Conservation (phyloP, 2,113 vertebrate genomes). For the Corythoichthys intestinalis region DNA sequence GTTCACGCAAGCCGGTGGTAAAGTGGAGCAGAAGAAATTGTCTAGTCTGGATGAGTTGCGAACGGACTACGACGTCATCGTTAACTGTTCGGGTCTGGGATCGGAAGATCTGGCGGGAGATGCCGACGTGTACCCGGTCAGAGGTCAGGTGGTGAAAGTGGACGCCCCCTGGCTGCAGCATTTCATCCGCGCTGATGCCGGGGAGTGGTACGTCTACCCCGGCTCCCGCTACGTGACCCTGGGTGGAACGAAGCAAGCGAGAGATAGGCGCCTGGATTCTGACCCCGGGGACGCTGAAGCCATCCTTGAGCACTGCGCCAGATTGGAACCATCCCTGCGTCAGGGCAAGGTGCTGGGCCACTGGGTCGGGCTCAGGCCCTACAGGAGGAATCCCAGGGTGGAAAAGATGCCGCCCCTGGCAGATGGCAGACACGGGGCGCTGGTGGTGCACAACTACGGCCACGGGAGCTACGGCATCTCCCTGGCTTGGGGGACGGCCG, state of each 20-base stretch:
- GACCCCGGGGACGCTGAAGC: conserved; percentile 62
- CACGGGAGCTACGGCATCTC: conserved; percentile 82
- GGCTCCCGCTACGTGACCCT: conserved; percentile 74
- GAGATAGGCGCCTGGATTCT: conserved; percentile 73
- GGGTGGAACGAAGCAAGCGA: conserved; percentile 82
- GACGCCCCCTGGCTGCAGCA: conserved; percentile 88
- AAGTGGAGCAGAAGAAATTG: conserved; percentile 69
- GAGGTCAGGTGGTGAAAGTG: conserved; percentile 85
- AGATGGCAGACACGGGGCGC: conserved; percentile 52
- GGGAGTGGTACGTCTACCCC: conserved; percentile 84
- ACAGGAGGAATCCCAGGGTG: conserved; percentile 71
- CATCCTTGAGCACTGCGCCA: conserved; percentile 79
- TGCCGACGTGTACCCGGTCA: conserved; percentile 66
- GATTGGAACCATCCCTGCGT: conserved; percentile 80
- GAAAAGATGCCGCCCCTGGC: conserved; percentile 72
- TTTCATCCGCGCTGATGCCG: conserved; percentile 81
- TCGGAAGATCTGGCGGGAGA: conserved; percentile 76
- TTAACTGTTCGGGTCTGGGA: conserved; percentile 88
- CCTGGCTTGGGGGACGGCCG: conserved; percentile 82
- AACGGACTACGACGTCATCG: conserved; percentile 73
- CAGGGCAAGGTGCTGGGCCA: conserved; percentile 57
- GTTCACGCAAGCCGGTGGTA: conserved; percentile 73
- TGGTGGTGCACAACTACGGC: conserved; percentile 88
- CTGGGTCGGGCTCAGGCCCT: conserved; percentile 84
- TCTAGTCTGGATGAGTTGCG: conserved; percentile 77